Evolutionary conservation across 2,113 vertebrate genomes (phyloP).

Genomic region (Ploceus nigricollis): DNA sequence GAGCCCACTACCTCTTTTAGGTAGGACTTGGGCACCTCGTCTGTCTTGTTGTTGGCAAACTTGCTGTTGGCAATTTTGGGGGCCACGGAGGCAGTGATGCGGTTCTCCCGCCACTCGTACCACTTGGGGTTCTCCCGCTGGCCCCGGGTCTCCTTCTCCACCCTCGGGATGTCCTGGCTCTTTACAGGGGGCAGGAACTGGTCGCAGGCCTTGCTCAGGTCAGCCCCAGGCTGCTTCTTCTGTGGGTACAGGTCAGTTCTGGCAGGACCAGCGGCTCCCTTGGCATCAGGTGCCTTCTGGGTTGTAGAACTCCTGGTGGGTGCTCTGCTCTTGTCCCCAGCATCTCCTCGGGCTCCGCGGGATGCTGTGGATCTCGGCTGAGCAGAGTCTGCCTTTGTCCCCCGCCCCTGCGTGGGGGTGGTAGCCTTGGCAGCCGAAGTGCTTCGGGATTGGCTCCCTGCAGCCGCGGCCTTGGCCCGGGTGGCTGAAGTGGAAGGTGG

Average conservation of each 20-base stretch:
- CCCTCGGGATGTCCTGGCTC: not conserved
- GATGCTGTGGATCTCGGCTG: not conserved
- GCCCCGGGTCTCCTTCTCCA: conserved; percentile 79
- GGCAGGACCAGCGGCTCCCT: fast-evolving
- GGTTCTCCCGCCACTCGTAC: conserved; percentile 77
- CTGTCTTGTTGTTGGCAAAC: conserved; percentile 66
- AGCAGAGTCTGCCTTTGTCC: not conserved
- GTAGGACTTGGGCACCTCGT: conserved; percentile 74
- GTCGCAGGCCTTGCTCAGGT: fast-evolving
- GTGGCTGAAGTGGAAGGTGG: not conserved
- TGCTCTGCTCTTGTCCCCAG: not conserved
- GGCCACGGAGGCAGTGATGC: conserved; percentile 80
- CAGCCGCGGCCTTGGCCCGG: not conserved
- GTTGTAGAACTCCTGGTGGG: not conserved
- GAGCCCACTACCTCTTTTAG: conserved; percentile 64
- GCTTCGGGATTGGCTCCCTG: not conserved
- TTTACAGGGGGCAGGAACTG: not conserved
- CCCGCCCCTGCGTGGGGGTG: fast-evolving
- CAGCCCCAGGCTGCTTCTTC: not conserved
- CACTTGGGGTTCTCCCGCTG: conserved; percentile 76
- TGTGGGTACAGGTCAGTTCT: fast-evolving
- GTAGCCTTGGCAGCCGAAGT: not conserved
- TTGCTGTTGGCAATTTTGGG: conserved; percentile 72
- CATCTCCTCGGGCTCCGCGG: not conserved
- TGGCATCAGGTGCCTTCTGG: fast-evolving